phyloP scores from a whole-genome alignment of 2,888 invertebrate genomes.

The Notodonta dromedarius region DNA sequence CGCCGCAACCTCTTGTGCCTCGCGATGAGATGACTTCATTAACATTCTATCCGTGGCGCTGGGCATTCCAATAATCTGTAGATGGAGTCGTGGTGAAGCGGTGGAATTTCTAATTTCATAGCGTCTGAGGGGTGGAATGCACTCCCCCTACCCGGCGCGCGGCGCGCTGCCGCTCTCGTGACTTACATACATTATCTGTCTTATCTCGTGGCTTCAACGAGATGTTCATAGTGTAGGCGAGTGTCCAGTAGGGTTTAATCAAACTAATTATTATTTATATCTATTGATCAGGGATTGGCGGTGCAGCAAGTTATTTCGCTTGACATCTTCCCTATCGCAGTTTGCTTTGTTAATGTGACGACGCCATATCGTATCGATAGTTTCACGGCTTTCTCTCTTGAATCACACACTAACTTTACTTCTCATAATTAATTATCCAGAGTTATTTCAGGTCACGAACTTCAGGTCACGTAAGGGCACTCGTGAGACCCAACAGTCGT shows the following conservation, averaged over 20 bases:
- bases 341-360: too few species aligned
- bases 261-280: too few species aligned
- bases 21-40: conserved; percentile 1
- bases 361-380: too few species aligned
- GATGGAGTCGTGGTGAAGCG: conserved; percentile 7
- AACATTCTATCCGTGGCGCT: conserved; percentile 5
- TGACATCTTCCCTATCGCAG: too few species aligned
- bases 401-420: too few species aligned
- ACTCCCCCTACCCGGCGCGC: background rate
- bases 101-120: conserved; percentile 49
- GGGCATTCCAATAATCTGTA: conserved; percentile 26
- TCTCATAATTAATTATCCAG: too few species aligned
- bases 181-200: background rate
- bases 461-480: background rate
- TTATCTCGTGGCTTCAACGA: background rate
- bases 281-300: too few species aligned
- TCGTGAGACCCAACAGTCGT: background rate
- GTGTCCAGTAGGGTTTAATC: too few species aligned
- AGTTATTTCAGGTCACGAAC: background rate
- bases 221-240: too few species aligned
- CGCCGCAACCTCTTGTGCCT: background rate
- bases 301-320: too few species aligned
- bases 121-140: conserved; percentile 19
- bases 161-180: conserved; percentile 7
- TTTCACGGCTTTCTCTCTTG: too few species aligned